These are phyloP conservation scores for Sipha flava DNA, from an alignment of 1,140 invertebrate genomes.

Conservation along the genomic window DNA sequence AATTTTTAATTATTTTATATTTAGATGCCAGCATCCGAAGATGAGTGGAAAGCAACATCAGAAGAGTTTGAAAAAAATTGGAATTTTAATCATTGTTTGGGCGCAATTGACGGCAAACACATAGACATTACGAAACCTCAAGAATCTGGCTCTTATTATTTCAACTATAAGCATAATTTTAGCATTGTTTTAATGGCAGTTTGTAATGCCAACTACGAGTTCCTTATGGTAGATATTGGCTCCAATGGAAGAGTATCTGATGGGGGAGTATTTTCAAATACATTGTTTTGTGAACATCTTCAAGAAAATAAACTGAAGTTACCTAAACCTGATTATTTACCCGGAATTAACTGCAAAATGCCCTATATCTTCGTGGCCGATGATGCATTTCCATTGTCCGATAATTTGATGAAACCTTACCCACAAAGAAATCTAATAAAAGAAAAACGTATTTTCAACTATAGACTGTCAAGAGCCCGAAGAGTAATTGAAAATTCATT, in stretches of 20 bases:
- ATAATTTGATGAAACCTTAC: slow-evolving; percentile 33
- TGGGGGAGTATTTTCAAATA: slow-evolving; percentile 40
- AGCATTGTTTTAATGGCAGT: slow-evolving; percentile 45
- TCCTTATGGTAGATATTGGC: slow-evolving; percentile 39
- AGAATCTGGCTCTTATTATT: slow-evolving; percentile 43
- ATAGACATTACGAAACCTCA: slow-evolving; percentile 41
- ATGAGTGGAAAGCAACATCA: not conserved
- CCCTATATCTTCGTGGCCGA: not conserved
- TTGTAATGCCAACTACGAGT: slow-evolving; percentile 41
- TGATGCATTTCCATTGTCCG: not conserved
- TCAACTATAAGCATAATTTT: slow-evolving; percentile 47
- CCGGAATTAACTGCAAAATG: not conserved
- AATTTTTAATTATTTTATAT: too few species aligned
- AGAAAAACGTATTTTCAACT: slow-evolving; percentile 45
- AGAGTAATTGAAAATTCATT: slow-evolving; percentile 44
- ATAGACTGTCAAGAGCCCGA: not conserved
- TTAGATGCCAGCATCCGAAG: not conserved
- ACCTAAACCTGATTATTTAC: not conserved
- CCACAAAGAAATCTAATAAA: not conserved
- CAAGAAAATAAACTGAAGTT: not conserved
- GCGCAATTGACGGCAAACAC: slow-evolving; percentile 47
- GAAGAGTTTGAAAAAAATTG: slow-evolving; percentile 38
- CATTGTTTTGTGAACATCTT: slow-evolving; percentile 36
- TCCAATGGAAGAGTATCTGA: slow-evolving; percentile 41
- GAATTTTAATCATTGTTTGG: slow-evolving; percentile 47